Evolutionary conservation across 2,888 invertebrate species (phyloP).

Genomic region (Fragum sueziense): DNA sequence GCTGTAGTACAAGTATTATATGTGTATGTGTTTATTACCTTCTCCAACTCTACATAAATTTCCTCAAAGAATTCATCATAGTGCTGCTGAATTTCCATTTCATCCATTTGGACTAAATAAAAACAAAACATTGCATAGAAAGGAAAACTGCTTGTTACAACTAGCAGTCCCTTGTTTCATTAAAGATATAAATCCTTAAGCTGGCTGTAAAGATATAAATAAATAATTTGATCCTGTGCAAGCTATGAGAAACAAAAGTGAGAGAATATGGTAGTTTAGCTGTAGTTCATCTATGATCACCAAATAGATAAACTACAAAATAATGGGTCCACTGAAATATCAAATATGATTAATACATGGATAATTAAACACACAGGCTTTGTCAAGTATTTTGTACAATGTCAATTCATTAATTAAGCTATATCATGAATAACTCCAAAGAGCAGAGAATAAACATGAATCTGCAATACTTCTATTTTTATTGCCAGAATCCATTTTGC

Average conservation of each 20-base stretch:
- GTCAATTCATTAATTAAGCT: no score
- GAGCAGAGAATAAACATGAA: no score
- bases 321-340: constrained; percentile 11
- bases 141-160: background rate
- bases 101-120: constrained; percentile 85
- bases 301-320: constrained; percentile 5
- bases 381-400: no score
- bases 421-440: no score
- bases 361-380: background rate
- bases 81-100: constrained; percentile 99
- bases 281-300: constrained; percentile 15
- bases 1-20: no score
- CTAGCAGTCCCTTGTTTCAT: background rate
- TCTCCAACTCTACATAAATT: constrained; percentile 99
- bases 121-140: constrained; percentile 17
- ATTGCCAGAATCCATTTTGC: no score
- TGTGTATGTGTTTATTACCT: constrained; percentile 84
- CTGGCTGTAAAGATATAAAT: constrained; percentile 18
- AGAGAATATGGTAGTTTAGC: constrained; percentile 7
- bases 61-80: constrained; percentile 99
- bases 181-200: background rate
- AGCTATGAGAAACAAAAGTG: constrained; percentile 10
- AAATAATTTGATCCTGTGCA: constrained; percentile 13
- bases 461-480: no score
- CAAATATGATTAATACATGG: constrained; percentile 8